Base-by-base conservation (phyloP, 53 echinoderm and acorn worm genomes). In the Apostichopus leukothele region DNA sequence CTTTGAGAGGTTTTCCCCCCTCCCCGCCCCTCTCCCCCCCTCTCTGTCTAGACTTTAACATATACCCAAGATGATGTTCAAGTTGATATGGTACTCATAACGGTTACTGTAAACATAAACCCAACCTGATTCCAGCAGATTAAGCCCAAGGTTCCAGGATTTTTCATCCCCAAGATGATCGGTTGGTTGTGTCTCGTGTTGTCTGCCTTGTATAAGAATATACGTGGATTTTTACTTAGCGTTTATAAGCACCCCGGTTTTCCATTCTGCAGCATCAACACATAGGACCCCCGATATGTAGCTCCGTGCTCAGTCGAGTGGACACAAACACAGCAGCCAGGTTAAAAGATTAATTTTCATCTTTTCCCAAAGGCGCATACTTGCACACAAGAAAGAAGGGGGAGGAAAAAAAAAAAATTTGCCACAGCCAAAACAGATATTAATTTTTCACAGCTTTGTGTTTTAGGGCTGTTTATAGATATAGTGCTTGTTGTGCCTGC, bases 381-480 rank as follows among this genome's bases (percentile, higher is more conserved):
- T 81, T 81, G 81, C 81, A 81, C 81, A 81, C 81, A 81, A 81
- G 81, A 81, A 54, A 81, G 55, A 21, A 39, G 39, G 39, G 39
- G 39, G 3, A 3, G 39, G 0, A 39, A 39, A 39, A 39, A 39
- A 25, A 39, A 81, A 81, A 81, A 81, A 71, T 1, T 80, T 81
- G 81, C 81, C 81, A 81, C 81, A 81, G 81, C 81, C 81, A 81
- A 80, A 81, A 81, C 81, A 81, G 81, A 81, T 81, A 81, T 81
- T 81, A 81, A 81, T 81, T 81, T 81, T 81, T 81, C 81, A 81
- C 81, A 81, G 81, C 81, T 81, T 81, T 81, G 81, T 81, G 81
- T 81, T 81, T 71, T 71, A 71, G 71, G 71, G 71, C 71, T 71
- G 71, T 39, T 39, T 39, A 63, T 63, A 16, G 11, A 63, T 11